A percentile compares a stretch with the other conserved stretches of the same genome.
Evolutionary conservation across 2,888 invertebrate genomes (phyloP).

Genomic region (Hypsopygia costalis): DNA sequence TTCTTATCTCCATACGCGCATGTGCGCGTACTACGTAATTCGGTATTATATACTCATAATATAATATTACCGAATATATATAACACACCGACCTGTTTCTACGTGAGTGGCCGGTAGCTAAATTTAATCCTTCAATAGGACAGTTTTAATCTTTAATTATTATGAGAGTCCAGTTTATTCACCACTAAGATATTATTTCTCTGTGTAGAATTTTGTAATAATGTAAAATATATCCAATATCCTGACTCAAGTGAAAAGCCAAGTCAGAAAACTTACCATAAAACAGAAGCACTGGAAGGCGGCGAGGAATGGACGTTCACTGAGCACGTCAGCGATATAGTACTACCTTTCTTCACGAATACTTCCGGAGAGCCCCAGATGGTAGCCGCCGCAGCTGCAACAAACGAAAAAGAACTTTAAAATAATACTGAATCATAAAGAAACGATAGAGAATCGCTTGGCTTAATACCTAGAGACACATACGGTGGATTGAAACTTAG

Average conservation of each 20-base stretch:
- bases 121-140: too few relatives aligned
- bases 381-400: conserved; percentile 91
- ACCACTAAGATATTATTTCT: too few relatives aligned
- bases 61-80: too few relatives aligned
- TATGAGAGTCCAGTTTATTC: too few relatives aligned
- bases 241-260: not conserved
- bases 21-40: too few relatives aligned
- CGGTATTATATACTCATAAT: too few relatives aligned
- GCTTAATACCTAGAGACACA: conserved; percentile 1
- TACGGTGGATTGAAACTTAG: not conserved
- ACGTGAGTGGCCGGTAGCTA: too few relatives aligned
- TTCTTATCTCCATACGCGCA: too few relatives aligned
- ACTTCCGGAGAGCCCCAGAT: conserved; percentile 93
- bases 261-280: conserved; percentile 77
- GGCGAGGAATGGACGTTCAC: conserved; percentile 93
- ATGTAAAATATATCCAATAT: too few relatives aligned
- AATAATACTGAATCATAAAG: conserved; percentile 7
- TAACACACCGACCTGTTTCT: too few relatives aligned
- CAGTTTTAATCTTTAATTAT: too few relatives aligned
- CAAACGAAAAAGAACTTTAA: conserved; percentile 44
- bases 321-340: conserved; percentile 92
- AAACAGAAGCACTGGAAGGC: conserved; percentile 84
- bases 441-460: conserved; percentile 4
- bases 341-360: conserved; percentile 94
- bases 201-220: too few relatives aligned